A percentile compares a stretch with the other conserved stretches of the same genome.
These are phyloP conservation scores for Epiperipatus broadwayi DNA, from an alignment of 2,888 invertebrate genomes.

Conservation along the genomic window DNA sequence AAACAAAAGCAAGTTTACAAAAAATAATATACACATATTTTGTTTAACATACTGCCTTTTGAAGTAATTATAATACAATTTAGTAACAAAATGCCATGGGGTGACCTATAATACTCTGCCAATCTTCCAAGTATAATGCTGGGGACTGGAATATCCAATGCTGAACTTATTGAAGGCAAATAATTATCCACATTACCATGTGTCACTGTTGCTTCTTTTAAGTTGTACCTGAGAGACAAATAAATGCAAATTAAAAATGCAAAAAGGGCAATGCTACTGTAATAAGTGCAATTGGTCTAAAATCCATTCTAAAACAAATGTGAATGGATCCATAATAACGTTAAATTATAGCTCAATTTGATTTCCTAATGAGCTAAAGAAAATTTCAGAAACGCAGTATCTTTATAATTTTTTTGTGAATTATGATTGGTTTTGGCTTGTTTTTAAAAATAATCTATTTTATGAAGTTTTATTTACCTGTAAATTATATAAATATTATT, in stretches of 20 bases:
- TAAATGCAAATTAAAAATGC: constrained; percentile 59
- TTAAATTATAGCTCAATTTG: no score
- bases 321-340: no score
- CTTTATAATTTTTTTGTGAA: no score
- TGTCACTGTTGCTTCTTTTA: constrained; percentile 64
- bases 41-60: constrained; percentile 41
- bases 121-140: constrained; percentile 65
- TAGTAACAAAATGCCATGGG: constrained; percentile 56
- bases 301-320: no score
- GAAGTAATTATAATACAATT: constrained; percentile 60
- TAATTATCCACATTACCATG: constrained; percentile 66
- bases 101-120: constrained; percentile 63
- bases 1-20: constrained; percentile 41
- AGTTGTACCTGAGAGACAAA: constrained; percentile 62
- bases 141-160: constrained; percentile 78
- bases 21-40: constrained; percentile 33
- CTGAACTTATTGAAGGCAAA: constrained; percentile 85
- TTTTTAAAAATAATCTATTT: constrained; percentile 70
- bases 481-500: no score
- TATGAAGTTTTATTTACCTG: no score
- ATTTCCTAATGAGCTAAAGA: no score
- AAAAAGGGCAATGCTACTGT: constrained; percentile 52
- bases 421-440: constrained; percentile 79
- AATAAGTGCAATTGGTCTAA: constrained; percentile 44
- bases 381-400: no score